Conservation (phyloP, 2,888 invertebrate genomes). For the Agrochola macilenta region DNA sequence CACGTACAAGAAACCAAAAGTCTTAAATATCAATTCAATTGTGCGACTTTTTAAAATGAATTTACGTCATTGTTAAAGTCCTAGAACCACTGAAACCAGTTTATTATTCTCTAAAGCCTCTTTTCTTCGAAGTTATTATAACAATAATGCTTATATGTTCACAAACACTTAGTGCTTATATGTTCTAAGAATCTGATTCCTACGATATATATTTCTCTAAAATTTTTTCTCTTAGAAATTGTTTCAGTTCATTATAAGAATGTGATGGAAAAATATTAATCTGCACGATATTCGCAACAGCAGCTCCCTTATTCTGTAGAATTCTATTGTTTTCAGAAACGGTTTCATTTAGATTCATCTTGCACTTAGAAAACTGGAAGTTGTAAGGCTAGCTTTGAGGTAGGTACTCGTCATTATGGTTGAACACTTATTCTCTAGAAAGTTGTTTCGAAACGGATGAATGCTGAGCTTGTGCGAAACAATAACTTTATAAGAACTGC, state of each 20-base stretch:
- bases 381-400: conserved; percentile 12
- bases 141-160: neutral
- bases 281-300: neutral
- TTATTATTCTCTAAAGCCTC: neutral
- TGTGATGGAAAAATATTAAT: neutral
- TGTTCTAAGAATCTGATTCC: neutral
- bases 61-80: neutral
- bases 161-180: neutral
- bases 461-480: conserved; percentile 4
- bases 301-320: neutral
- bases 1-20: neutral
- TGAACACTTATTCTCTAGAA: conserved; percentile 10
- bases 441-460: conserved; percentile 4
- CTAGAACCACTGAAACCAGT: neutral
- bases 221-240: neutral
- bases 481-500: conserved; percentile 7
- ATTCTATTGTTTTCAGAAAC: conserved; percentile 18
- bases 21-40: conserved; percentile 8
- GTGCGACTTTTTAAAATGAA: conserved; percentile 1
- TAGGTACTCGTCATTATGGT: neutral
- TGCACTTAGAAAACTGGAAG: conserved; percentile 12
- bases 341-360: conserved; percentile 20
- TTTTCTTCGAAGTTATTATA: neutral
- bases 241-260: neutral
- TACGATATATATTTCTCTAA: neutral